Percentiles rank a stretch among this genome's conserved stretches.
Evolutionary conservation across 2,113 vertebrate species (phyloP).

Genomic region (Alligator mississippiensis): DNA sequence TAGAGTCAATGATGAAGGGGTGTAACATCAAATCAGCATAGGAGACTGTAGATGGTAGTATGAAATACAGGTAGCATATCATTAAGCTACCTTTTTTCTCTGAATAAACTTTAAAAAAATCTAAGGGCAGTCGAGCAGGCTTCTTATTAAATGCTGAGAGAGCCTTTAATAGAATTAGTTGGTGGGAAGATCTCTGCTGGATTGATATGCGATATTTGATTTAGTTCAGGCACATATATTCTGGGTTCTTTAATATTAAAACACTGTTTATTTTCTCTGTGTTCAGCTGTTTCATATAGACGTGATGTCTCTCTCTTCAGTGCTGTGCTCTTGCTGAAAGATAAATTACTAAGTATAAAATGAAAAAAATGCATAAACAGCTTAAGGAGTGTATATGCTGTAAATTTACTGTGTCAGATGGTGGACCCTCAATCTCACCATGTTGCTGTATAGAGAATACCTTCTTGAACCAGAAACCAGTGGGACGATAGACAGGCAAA

Average conservation of each 20-base stretch:
- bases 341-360: no score
- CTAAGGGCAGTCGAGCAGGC: neutral
- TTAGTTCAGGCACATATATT: neutral
- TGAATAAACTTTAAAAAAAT: neutral
- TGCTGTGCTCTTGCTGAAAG: neutral
- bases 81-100: neutral
- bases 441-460: no score
- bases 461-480: no score
- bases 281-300: neutral
- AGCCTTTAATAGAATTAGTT: neutral
- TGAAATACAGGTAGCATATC: neutral
- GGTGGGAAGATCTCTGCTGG: neutral
- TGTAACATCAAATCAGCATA: neutral
- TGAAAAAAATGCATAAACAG: no score
- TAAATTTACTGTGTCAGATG: no score
- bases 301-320: neutral
- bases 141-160: neutral
- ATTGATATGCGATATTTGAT: neutral
- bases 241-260: neutral
- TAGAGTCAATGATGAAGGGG: neutral
- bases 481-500: no score
- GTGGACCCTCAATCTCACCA: no score
- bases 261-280: neutral
- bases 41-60: neutral
- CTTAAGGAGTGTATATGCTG: no score